Evolutionary conservation across 1,140 invertebrate genomes (phyloP).

Genomic region (Augochlora pura): DNA sequence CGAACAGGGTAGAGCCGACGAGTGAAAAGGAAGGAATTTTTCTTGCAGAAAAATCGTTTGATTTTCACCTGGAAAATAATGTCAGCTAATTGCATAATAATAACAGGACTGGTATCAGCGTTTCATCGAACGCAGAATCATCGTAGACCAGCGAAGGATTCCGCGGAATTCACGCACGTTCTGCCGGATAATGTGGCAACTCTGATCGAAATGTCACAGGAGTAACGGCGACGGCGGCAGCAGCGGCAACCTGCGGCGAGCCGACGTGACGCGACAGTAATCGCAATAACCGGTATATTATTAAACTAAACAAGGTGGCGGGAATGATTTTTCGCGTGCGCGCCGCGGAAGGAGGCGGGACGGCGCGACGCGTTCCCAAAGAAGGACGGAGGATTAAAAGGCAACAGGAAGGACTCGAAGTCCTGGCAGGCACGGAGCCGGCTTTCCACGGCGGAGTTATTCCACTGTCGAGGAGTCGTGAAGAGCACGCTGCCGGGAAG

Average conservation of each 20-base stretch:
- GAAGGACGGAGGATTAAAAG: not conserved
- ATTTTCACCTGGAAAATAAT: too few relatives aligned
- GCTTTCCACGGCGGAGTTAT: slow-evolving; percentile 51
- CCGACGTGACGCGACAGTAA: not conserved
- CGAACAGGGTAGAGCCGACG: too few relatives aligned
- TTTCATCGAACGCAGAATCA: not conserved
- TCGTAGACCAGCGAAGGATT: not conserved
- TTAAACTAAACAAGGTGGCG: not conserved
- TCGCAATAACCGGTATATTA: slow-evolving; percentile 11
- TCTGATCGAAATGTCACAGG: not conserved
- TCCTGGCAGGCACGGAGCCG: not conserved
- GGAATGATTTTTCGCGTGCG: not conserved
- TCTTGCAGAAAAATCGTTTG: too few relatives aligned
- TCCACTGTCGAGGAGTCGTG: slow-evolving; percentile 62
- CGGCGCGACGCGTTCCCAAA: not conserved
- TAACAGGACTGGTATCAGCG: too few relatives aligned
- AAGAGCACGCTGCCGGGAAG: slow-evolving; percentile 61
- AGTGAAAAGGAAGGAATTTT: too few relatives aligned
- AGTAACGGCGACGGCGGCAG: not conserved
- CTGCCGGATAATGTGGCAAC: not conserved
- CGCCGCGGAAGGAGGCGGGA: not conserved
- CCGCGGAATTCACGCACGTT: not conserved
- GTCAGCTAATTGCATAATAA: too few relatives aligned
- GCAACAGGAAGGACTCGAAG: slow-evolving; percentile 8
- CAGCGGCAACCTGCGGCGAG: not conserved